Evolutionary conservation across 2,113 vertebrate species (phyloP), one percentile per base, ranked within the genome.

Genomic region (Pomatorhinus ruficollis): DNA sequence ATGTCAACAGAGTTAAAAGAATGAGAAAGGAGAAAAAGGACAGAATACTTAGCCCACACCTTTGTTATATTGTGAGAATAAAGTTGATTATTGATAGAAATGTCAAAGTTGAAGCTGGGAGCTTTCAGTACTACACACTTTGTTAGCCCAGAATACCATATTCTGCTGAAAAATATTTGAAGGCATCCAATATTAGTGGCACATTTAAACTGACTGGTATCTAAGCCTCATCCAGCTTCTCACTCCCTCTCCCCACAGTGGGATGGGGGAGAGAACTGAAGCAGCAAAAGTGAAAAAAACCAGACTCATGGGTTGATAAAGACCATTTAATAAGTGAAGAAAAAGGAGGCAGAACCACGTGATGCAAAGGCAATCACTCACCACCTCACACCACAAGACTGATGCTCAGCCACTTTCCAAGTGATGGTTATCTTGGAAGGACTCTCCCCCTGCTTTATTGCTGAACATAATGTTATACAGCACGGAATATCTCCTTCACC

Each of bases 181-280:
- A 90, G 50, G 28, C 23, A 19, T 60, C 23, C 64, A 59, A 18
- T 66, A 24, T 33, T 74, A 45, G 20, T 40, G 40, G 7, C 57
- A 24, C 31, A 13, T 61, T 84, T 68, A 28, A 57, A 50, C 61
- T 65, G 64, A 24, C 22, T 61, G n/a, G 22, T 45, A 40, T 68
- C 54, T 74, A 78, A 87, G 10, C 17, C 11, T 57, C 15, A 66
- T 9, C 15, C 31, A 57, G 28, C 15, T 30, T 21, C 50, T 80
- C 2, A 1, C 12, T 85, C 30, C n/a, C 21, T 35, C 10, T 52
- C 4, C 8, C 5, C 13, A 8, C 16, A 54, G 27, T 2, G 0
- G 27, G 25, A n/a, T 24, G 8, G 23, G 1, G 28, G 25, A 70
- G 42, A 72, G 49, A 90, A 95, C 0, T 44, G 30, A 44, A 82